These are phyloP conservation scores for Fragum sueziense DNA, from an alignment of 2,888 invertebrate genomes.

Conservation along the genomic window DNA sequence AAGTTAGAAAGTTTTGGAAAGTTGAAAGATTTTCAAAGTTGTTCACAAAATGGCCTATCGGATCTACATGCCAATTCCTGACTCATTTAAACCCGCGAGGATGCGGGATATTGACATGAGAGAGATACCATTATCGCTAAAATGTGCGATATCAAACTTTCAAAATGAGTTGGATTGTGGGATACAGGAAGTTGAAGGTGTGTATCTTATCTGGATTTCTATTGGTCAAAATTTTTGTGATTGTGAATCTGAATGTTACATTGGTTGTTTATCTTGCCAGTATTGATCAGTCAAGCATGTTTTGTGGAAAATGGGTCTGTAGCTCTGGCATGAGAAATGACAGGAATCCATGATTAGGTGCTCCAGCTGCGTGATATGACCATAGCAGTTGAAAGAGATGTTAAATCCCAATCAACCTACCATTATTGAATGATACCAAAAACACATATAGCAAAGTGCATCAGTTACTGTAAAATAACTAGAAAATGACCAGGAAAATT, in stretches of 20 bases:
- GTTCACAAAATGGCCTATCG: constrained; percentile 58
- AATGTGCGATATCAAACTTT: constrained; percentile 51
- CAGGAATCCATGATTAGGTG: no score
- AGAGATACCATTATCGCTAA: constrained; percentile 26
- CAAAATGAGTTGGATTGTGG: constrained; percentile 47
- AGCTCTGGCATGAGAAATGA: no score
- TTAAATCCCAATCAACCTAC: no score
- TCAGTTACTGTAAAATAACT: no score
- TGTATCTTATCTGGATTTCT: constrained; percentile 31
- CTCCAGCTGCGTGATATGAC: no score
- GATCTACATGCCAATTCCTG: constrained; percentile 60
- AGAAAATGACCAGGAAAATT: no score
- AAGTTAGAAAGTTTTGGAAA: not conserved
- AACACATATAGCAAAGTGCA: no score
- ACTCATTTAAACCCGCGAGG: not conserved
- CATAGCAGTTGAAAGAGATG: no score
- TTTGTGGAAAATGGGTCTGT: no score
- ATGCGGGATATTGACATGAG: not conserved
- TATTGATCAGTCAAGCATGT: no score
- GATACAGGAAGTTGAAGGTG: constrained; percentile 46
- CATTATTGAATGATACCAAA: no score
- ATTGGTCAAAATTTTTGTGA: constrained; percentile 22
- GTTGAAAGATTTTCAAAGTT: not conserved
- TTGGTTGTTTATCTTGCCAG: not conserved
- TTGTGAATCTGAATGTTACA: no score